Evolutionary conservation across 2,888 invertebrate genomes (phyloP).

Genomic region (Cerceris ruficornis): DNA sequence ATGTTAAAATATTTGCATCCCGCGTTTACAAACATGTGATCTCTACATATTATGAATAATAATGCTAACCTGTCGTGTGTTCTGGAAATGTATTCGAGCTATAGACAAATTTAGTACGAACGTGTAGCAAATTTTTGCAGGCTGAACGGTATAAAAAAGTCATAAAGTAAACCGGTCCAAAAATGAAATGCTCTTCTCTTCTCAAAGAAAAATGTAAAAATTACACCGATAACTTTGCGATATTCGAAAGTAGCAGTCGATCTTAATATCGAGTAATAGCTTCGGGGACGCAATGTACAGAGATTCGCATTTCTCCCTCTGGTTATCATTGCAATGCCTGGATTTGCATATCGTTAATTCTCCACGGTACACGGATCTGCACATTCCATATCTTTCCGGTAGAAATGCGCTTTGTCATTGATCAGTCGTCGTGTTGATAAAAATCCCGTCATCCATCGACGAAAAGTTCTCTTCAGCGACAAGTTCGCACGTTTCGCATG

Average conservation of each 20-base stretch:
- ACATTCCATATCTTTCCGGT: conserved; percentile 20
- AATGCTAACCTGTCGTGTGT: no score
- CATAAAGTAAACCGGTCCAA: neutral
- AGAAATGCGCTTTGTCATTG: conserved; percentile 23
- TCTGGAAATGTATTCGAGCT: no score
- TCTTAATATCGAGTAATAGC: conserved; percentile 13
- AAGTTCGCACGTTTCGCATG: neutral
- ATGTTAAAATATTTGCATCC: no score
- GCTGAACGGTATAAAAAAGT: neutral
- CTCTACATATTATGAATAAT: no score
- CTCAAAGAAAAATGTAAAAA: neutral
- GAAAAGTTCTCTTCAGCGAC: neutral
- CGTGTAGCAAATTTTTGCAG: no score
- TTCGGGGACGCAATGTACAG: neutral
- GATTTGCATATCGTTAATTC: conserved; percentile 69
- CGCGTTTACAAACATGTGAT: no score
- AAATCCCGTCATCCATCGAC: conserved; percentile 13
- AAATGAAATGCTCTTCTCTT: neutral
- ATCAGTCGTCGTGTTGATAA: conserved; percentile 26
- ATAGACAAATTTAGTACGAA: no score
- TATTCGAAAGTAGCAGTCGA: conserved; percentile 2
- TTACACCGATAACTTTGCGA: neutral
- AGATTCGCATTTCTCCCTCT: conserved; percentile 66
- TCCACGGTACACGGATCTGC: conserved; percentile 5
- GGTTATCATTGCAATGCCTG: conserved; percentile 57